phyloP scores from a whole-genome alignment of 2,888 invertebrate genomes.

The Tipula helvola region DNA sequence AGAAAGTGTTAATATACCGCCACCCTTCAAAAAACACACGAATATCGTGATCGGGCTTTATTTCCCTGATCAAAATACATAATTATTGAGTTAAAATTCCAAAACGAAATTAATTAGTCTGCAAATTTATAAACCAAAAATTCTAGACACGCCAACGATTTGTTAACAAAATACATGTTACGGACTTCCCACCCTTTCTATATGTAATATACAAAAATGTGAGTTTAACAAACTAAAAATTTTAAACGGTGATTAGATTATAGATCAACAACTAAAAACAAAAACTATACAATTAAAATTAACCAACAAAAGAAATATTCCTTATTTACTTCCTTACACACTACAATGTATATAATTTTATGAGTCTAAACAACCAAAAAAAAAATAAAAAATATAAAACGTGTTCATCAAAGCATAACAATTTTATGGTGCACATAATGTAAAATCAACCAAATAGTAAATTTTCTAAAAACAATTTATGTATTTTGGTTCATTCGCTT shows the following conservation, averaged over 20 bases:
- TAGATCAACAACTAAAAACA: background rate
- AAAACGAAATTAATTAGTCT: background rate
- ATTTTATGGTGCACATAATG: background rate
- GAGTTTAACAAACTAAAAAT: background rate
- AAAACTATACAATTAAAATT: background rate
- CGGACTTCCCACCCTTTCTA: background rate
- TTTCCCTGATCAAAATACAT: background rate
- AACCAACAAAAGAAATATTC: background rate
- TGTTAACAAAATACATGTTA: background rate
- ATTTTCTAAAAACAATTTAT: background rate
- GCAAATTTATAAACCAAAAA: background rate
- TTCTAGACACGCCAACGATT: background rate
- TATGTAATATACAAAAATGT: background rate
- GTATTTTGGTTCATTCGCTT: constrained; percentile 26
- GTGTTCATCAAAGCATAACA: background rate
- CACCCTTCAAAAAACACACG: background rate
- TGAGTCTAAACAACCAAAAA: background rate
- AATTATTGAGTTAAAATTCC: background rate
- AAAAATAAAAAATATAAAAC: background rate
- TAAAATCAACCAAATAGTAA: background rate
- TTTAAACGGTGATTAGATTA: background rate
- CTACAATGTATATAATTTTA: background rate
- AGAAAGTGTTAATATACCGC: too few relatives aligned
- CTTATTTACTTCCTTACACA: background rate
- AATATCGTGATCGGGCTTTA: background rate